Evolutionary conservation across 2,888 invertebrate species (phyloP).

Genomic region (Ormyrus thymus): DNA sequence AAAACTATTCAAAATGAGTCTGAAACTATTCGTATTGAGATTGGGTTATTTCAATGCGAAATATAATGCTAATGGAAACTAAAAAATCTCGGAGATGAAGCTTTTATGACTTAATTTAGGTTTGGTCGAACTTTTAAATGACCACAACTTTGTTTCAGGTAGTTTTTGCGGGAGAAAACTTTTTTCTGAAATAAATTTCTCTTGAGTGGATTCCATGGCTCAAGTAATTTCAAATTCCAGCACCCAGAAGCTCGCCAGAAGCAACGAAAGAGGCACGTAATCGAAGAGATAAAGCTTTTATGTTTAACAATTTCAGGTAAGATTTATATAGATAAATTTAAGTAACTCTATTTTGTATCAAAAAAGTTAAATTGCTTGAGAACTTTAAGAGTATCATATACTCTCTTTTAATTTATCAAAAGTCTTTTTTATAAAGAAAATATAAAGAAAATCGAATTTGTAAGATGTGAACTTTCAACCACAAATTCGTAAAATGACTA

Average conservation of each 20-base stretch:
- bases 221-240: slow-evolving; percentile 51
- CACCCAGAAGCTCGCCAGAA: slow-evolving; percentile 8
- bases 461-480: no score
- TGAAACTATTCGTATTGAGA: neutral
- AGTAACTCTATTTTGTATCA: neutral
- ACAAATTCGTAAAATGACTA: no score
- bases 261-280: slow-evolving; percentile 1
- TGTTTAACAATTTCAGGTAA: slow-evolving; percentile 19
- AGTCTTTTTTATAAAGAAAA: no score
- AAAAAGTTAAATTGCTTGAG: neutral
- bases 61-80: slow-evolving; percentile 30
- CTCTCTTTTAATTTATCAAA: no score
- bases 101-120: slow-evolving; percentile 53
- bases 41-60: neutral
- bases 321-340: neutral
- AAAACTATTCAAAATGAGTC: neutral
- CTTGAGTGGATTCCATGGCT: slow-evolving; percentile 47
- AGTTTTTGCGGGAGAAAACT: slow-evolving; percentile 39
- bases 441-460: no score
- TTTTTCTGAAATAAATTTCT: slow-evolving; percentile 52
- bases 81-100: slow-evolving; percentile 39
- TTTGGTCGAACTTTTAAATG: slow-evolving; percentile 49
- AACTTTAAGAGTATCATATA: neutral
- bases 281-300: slow-evolving; percentile 27
- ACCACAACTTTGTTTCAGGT: slow-evolving; percentile 53